phyloP scores from a whole-genome alignment of 2,888 invertebrate genomes.

The Tinea pellionella region DNA sequence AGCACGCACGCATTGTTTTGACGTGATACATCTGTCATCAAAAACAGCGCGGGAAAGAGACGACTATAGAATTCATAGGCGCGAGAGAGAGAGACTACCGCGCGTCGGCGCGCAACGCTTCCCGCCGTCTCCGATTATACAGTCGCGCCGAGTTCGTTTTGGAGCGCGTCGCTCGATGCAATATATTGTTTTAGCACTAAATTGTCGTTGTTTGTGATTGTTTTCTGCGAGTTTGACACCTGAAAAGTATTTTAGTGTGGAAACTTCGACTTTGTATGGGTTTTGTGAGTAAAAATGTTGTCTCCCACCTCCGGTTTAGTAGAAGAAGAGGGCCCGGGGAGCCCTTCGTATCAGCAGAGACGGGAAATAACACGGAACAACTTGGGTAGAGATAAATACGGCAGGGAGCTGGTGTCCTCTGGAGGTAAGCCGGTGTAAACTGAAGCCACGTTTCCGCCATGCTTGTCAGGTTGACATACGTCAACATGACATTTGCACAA shows the following conservation, averaged over 20 bases:
- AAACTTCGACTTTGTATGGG: background rate
- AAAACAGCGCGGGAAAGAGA: constrained; percentile 38
- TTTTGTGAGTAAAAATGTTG: constrained; percentile 42
- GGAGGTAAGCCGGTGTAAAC: constrained; percentile 54
- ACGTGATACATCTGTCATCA: constrained; percentile 49
- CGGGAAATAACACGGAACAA: constrained; percentile 58
- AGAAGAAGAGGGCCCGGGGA: constrained; percentile 62
- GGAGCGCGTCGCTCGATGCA: constrained; percentile 33
- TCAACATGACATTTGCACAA: constrained; percentile 66
- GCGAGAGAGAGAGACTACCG: constrained; percentile 35
- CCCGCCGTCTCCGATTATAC: constrained; percentile 47
- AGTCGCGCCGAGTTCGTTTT: constrained; percentile 50
- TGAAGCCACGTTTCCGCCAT: constrained; percentile 70
- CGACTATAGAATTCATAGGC: constrained; percentile 21
- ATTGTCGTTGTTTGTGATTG: background rate
- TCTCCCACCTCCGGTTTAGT: constrained; percentile 63
- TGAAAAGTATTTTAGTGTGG: background rate
- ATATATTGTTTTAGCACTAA: background rate
- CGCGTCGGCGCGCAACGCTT: constrained; percentile 47
- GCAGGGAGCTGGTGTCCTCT: constrained; percentile 57
- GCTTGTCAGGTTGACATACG: constrained; percentile 68
- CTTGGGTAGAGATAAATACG: constrained; percentile 54
- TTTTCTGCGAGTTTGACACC: background rate
- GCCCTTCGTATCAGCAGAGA: constrained; percentile 55
- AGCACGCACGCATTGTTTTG: constrained; percentile 59